A percentile compares a stretch with the other conserved stretches of the same genome.
phyloP scores from a whole-genome alignment of 2,797 vertebrate species.

The Sylvia borin region DNA sequence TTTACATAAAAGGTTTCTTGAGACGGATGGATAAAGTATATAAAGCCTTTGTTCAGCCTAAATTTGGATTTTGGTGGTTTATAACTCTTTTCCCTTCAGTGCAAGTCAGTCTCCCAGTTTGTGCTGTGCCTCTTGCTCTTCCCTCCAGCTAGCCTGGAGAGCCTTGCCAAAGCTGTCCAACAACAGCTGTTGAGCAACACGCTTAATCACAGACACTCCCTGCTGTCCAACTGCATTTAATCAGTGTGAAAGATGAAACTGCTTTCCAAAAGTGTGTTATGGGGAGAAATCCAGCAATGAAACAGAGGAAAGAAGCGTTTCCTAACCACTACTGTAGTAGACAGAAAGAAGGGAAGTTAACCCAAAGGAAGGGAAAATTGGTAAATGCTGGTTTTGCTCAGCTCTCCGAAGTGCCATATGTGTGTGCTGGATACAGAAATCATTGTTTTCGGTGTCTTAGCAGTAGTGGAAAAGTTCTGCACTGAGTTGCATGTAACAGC shows the following conservation, averaged over 20 bases:
- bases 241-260: not conserved
- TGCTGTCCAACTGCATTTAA: slow-evolving; percentile 48
- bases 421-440: not conserved
- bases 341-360: not conserved
- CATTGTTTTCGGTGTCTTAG: accelerated
- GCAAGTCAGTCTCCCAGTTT: not conserved
- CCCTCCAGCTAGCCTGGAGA: not conserved
- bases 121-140: not conserved
- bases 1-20: slow-evolving; percentile 53
- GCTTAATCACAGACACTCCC: slow-evolving; percentile 31
- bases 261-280: not conserved
- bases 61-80: slow-evolving; percentile 44
- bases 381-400: not conserved
- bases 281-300: not conserved
- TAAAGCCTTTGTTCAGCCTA: slow-evolving; percentile 30
- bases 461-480: not conserved
- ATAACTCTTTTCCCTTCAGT: not conserved
- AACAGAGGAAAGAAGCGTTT: not conserved
- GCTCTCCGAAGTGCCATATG: accelerated
- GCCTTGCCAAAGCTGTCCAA: slow-evolving; percentile 48
- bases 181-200: slow-evolving; percentile 20
- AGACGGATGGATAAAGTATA: slow-evolving; percentile 17
- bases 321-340: not conserved
- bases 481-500: not conserved
- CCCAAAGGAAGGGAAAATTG: not conserved